Evolutionary conservation across 2,888 invertebrate species (phyloP), one percentile per base, ranked within the genome.

Genomic region (Rutpela maculata): DNA sequence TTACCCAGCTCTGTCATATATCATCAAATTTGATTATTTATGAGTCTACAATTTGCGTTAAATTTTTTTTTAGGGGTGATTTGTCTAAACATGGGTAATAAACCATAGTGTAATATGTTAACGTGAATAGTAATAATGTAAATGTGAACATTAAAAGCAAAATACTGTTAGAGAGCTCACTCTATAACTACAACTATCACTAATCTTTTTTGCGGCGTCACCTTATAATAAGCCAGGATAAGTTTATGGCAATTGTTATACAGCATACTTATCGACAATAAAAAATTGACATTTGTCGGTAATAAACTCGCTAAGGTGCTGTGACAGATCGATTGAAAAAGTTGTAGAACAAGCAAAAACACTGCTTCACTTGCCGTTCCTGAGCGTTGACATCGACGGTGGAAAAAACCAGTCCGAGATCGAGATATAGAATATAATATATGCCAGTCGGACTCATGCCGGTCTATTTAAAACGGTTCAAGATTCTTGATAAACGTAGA

Each of bases 301-400:
- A 86, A 87, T 87, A 87, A 86, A 86, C 85, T 85, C 81, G 82
- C 86, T 82, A 84, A 84, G 86, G 82, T 84, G 82, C 84, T 82
- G 81, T 87, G 87, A 86, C 87, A 86, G 86, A 85, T 85, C 83
- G 84, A 84, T 83, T 78, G 84, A 85, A 88, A 87, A 87, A 86
- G 84, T 87, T 86, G 87, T 86, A 85, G 83, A 84, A 87, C 87
- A 86, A 85, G 86, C 86, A 86, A 87, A 86, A 87, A 86, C 85
- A 84, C 80, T 85, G 78, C 83, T 83, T 60, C 76, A 76, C 73
- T 69, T 83, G 80, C 81, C 81, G 80, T 82, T 80, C 62, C 74
- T 79, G 80, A 78, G 81, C 81, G 80, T 79, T 78, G 81, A 82
- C 80, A 80, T 79, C 60, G 15, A 17, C 66, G 35, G 35, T 66